Conservation (phyloP, 2,797 vertebrate species). For the Galago senegalensis region DNA sequence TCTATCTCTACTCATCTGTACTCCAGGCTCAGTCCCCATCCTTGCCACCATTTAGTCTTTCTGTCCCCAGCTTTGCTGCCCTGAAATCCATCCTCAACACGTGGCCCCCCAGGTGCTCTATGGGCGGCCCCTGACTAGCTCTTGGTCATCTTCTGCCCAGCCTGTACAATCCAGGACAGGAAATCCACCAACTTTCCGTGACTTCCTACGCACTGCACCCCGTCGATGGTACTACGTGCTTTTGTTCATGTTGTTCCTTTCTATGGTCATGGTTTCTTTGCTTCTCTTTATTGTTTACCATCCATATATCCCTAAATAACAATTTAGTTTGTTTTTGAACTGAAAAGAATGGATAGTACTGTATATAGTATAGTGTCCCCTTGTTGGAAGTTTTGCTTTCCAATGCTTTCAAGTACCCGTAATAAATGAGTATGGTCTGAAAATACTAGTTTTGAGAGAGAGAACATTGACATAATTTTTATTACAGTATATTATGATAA, state of each 20-base stretch:
- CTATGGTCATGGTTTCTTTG: not conserved
- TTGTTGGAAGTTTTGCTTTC: not conserved
- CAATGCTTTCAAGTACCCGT: not conserved
- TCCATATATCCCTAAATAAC: not conserved
- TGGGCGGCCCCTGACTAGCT: not conserved
- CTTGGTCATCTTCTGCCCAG: not conserved
- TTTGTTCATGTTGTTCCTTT: not conserved
- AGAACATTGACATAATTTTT: not conserved
- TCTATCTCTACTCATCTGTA: not conserved
- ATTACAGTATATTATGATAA: not conserved
- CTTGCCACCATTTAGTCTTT: not conserved
- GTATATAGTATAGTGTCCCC: not conserved
- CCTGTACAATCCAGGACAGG: not conserved
- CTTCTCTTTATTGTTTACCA: not conserved
- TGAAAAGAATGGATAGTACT: not conserved
- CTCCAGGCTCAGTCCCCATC: not conserved
- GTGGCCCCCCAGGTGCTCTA: not conserved
- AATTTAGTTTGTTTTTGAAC: not conserved
- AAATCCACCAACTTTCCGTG: not conserved
- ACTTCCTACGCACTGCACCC: not conserved
- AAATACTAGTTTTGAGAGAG: not conserved
- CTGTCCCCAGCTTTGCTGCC: not conserved
- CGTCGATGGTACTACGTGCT: not conserved
- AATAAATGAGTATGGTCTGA: not conserved
- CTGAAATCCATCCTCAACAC: not conserved